phyloP scores from a whole-genome alignment of 1,140 invertebrate genomes.

The Drosophila bipectinata region DNA sequence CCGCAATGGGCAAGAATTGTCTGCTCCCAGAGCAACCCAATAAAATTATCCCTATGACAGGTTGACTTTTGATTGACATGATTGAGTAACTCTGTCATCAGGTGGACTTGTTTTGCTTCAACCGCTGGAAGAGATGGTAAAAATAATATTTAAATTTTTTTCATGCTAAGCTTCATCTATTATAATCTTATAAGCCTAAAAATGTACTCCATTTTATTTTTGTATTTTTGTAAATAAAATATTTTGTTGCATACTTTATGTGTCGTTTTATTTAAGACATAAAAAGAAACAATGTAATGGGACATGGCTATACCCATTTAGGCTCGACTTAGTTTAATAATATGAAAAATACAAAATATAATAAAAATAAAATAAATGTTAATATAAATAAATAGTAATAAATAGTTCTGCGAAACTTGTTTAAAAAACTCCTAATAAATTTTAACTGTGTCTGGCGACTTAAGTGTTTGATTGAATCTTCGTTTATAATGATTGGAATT shows the following conservation, averaged over 20 bases:
- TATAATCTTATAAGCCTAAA: neutral
- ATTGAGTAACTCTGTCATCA: constrained; percentile 32
- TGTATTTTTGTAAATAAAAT: neutral
- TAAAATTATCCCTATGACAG: constrained; percentile 16
- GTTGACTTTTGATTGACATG: constrained; percentile 54
- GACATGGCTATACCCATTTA: too few relatives aligned
- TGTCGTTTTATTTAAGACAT: neutral
- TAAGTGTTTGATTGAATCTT: too few relatives aligned
- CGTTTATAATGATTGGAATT: too few relatives aligned
- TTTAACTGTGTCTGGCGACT: too few relatives aligned
- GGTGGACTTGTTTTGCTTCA: neutral
- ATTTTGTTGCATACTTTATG: neutral
- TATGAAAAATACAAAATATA: too few relatives aligned
- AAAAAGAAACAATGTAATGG: neutral
- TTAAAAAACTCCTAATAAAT: too few relatives aligned
- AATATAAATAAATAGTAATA: too few relatives aligned
- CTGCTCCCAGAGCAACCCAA: neutral
- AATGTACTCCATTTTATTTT: neutral
- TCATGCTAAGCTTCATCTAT: neutral
- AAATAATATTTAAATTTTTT: neutral
- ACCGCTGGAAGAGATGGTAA: constrained; percentile 2
- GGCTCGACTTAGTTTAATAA: neutral
- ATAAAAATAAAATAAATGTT: too few relatives aligned
- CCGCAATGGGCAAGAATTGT: neutral
- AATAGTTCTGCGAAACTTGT: too few relatives aligned